Base-by-base conservation (phyloP, 2,888 invertebrate species). In the Trissolcus japonicus region DNA sequence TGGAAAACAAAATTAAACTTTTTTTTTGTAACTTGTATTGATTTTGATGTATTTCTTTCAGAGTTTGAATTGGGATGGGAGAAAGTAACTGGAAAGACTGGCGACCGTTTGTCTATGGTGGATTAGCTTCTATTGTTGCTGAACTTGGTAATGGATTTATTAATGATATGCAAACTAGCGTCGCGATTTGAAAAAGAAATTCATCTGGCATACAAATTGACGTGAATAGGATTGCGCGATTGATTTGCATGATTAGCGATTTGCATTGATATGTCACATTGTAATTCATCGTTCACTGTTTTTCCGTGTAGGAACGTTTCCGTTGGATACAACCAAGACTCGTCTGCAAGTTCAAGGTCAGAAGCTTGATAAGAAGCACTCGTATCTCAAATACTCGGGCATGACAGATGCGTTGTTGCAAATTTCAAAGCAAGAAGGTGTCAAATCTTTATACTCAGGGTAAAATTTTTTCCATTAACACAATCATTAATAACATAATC, bases 271-370 rank as follows among this genome's bases (percentile, higher is more conserved):
- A 11, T 19, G 21, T 21, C 9, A 51, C 17, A 25, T 6, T 21
- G n/a, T 48, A 55, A 65, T 29, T 11, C 16, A 51, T 55, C 17
- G 55, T 16, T 54, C 21, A 41, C 2, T 55, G 6, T 62, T 57
- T 51, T 51, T 19, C 17, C 51, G 11, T 19, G 19, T 83, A 96
- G 97, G 97, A 81, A 98, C 98, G 48, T 98, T 98, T 91, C 98
- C 98, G n/a, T 95, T 98, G 82, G 98, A 98, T 89, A 96, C 97
- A 35, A 95, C 97, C 19, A 98, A 98, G 91, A 98, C 97, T 16
- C 92, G 98, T 81, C 92, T 98, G 19, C 98, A 98, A 91, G 93
- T 98, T 85, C 98, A 98, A 90, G 98, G 98, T 1, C 98, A 98
- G 90, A 94, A 92, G 87, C 92, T 94, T 77, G 95, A 95, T 88